Base-by-base conservation (phyloP, 2,113 vertebrate species). In the Pithys albifrons region DNA sequence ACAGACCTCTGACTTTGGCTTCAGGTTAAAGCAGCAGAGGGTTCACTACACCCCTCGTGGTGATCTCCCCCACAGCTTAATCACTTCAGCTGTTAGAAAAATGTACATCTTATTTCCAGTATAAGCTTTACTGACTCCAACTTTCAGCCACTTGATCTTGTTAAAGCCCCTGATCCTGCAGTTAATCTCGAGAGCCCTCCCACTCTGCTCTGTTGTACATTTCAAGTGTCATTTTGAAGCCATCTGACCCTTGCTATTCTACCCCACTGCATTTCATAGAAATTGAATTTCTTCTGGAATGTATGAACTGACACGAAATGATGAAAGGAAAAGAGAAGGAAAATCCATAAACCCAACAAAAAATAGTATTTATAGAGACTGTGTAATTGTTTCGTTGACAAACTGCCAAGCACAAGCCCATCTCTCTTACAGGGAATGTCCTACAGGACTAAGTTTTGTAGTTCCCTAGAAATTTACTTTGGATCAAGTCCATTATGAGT, bases 281-380 rank as follows among this genome's bases (percentile, higher is more conserved):
- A 94, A 96, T 95, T 82, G 91, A 41, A 87, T 95, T 95, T 58
- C 62, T 88, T 69, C 35, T 46, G 19, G 54, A 79, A 75, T 37
- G 15, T 19, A 39, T 13, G 48, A 65, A 37, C 84, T 33, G 87
- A 57, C 74, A 75, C 2, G 4, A 46, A 75, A 82, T 35, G 81
- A 94, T 91, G 89, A 65, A 85, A 89, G 48, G 65, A 28, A 12
- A 55, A 79, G 61, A 66, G 27, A 64, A 67, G 51, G n/a, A 41
- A 46, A 79, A 96, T 93, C 87, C 80, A 93, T 94, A 95, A 94
- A 94, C 7, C 61, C 58, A 82, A 35, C 84, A 96, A 89, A 95
- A 78, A 0, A 10, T 48, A 31, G 58, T 93, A 93, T 96, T 97
- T 93, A 96, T 95, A 74, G 81, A 45, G 49, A 3, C 58, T 10